Evolutionary conservation across 2,888 invertebrate species (phyloP), one percentile per base, ranked within the genome.

Genomic region (Drosophila picticornis): DNA sequence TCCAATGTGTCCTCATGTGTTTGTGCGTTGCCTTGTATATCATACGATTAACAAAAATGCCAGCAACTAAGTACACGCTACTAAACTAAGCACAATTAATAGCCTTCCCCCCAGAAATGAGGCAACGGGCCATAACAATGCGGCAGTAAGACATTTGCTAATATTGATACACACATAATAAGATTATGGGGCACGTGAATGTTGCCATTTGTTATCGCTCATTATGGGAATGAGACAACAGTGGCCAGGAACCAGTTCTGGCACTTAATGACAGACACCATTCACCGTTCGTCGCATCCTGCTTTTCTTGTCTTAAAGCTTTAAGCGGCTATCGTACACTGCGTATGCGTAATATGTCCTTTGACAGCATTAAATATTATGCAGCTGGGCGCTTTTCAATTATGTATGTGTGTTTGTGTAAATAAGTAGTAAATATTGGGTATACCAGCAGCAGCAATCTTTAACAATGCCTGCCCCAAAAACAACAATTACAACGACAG

Each of bases 11-110:
- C 48, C 46, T 60, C 32, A 75, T 80, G 58, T 56, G 25, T 56
- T 55, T 59, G 64, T 52, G 34, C 53, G 68, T 55, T 52, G 46
- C 50, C 65, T 73, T 71, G 72, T 84, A 75, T 81, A 80, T 90
- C 78, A 90, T 75, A 76, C 67, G 90, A 86, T 90, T 86, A 85
- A 89, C 88, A 80, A 89, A 83, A 89, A 81, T 81, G 89, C 72
- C 87, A 84, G 73, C 72, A 77, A 90, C 88, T 85, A 85, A 85
- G 90, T 90, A 85, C 80, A 63, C 71, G 40, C 68, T 68, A 74
- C 85, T 72, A 71, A 75, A 86, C 85, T 90, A 86, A 86, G 90
- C 90, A 88, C 85, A 90, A 86, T 86, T 86, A 86, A 86, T 86
- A 90, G 85, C 88, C 16, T 4, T 5, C 46, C 25, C 2, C 31